A percentile compares a stretch with the other conserved stretches of the same genome.
Evolutionary conservation across 2,797 vertebrate genomes (phyloP).

Genomic region (Borostomias antarcticus): DNA sequence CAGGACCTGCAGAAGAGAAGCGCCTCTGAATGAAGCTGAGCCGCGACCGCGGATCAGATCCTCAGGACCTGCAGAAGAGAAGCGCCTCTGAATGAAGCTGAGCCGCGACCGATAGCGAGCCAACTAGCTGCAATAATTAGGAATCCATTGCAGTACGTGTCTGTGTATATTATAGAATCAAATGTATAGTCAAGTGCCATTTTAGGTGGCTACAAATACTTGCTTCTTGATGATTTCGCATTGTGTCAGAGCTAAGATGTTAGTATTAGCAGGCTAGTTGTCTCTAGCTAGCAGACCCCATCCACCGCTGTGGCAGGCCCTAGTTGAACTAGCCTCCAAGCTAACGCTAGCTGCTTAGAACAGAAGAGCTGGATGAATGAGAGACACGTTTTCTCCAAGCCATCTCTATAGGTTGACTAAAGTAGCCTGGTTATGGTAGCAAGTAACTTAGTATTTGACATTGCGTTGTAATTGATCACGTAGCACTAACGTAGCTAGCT

Average conservation of each 20-base stretch:
- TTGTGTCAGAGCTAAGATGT: too few species aligned
- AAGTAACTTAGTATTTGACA: neutral
- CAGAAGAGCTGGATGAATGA: neutral
- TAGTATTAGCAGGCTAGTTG: neutral
- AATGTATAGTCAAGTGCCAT: neutral
- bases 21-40: slow-evolving; percentile 20
- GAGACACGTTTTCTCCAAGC: neutral
- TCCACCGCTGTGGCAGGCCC: slow-evolving; percentile 6
- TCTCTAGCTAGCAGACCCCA: neutral
- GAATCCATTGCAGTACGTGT: neutral
- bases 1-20: slow-evolving; percentile 54
- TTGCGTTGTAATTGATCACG: neutral
- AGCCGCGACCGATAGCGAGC: slow-evolving; percentile 30
- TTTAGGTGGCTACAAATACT: neutral
- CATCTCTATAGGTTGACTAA: neutral
- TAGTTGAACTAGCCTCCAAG: slow-evolving; percentile 1
- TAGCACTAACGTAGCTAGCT: neutral
- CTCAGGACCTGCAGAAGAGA: slow-evolving; percentile 61
- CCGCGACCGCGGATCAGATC: slow-evolving; percentile 51
- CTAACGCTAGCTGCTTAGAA: slow-evolving; percentile 1
- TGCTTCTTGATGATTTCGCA: neutral
- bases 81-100: slow-evolving; percentile 56
- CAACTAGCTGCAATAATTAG: too few species aligned
- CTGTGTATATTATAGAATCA: neutral
- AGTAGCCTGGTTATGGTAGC: too few species aligned